A percentile compares a stretch with the other conserved stretches of the same genome.
Evolutionary conservation across 2,888 invertebrate genomes (phyloP).

Genomic region (Catocala sponsa): DNA sequence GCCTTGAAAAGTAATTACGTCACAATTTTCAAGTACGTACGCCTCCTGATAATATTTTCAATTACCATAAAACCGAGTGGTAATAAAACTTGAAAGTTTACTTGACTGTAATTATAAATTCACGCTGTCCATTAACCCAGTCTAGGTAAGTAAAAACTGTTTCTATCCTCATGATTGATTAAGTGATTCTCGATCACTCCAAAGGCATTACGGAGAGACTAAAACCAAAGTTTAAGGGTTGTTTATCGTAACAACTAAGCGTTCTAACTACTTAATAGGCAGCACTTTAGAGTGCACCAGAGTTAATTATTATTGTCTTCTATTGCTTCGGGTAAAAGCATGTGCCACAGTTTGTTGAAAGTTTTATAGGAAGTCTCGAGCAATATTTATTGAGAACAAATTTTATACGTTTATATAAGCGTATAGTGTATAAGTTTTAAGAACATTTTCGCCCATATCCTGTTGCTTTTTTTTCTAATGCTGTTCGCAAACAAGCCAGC

Average conservation of each 20-base stretch:
- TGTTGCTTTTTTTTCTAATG: too few species aligned
- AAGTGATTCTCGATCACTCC: conserved; percentile 9
- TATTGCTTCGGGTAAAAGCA: conserved; percentile 2
- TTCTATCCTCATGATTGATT: conserved; percentile 1
- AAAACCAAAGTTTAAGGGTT: conserved; percentile 28
- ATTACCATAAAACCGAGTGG: conserved; percentile 6
- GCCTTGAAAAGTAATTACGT: not conserved
- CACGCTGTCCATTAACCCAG: not conserved
- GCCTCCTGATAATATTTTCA: not conserved
- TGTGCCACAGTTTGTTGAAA: not conserved
- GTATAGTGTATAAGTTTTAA: too few species aligned
- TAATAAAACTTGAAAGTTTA: not conserved
- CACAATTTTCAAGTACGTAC: not conserved
- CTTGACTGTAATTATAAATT: conserved; percentile 1
- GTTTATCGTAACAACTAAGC: conserved; percentile 7
- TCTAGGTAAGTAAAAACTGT: not conserved
- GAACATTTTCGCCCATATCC: too few species aligned
- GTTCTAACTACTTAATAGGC: conserved; percentile 17
- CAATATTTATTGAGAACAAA: too few species aligned
- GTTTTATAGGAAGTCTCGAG: too few species aligned
- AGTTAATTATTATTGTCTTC: conserved; percentile 1
- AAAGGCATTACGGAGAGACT: conserved; percentile 10
- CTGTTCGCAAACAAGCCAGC: too few species aligned
- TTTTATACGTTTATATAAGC: too few species aligned
- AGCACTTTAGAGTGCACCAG: conserved; percentile 13